phyloP scores from a whole-genome alignment of 1,140 invertebrate genomes.

The Solenopsis invicta region DNA sequence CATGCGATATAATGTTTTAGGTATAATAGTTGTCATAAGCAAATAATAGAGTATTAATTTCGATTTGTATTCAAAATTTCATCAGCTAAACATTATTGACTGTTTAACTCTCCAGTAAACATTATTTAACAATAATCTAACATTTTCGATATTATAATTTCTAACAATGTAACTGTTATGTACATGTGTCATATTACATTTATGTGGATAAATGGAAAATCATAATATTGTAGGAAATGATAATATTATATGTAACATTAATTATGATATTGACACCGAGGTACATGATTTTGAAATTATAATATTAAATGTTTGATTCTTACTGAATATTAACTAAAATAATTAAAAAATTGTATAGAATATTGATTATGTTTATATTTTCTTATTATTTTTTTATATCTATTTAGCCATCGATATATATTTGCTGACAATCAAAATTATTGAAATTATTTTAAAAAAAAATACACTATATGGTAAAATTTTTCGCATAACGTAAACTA shows the following conservation, averaged over 20 bases:
- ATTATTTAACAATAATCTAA: too few relatives aligned
- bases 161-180: too few relatives aligned
- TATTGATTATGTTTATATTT: constrained; percentile 9
- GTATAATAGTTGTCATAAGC: too few relatives aligned
- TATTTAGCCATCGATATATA: background rate
- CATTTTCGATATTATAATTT: too few relatives aligned
- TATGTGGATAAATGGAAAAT: too few relatives aligned
- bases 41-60: background rate
- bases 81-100: background rate
- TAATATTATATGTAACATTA: too few relatives aligned
- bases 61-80: background rate
- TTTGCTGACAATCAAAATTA: background rate
- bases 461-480: constrained; percentile 41
- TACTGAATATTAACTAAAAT: background rate
- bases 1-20: background rate
- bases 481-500: constrained; percentile 23
- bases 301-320: too few relatives aligned
- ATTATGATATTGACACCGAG: too few relatives aligned
- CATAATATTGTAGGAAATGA: too few relatives aligned
- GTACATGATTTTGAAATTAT: too few relatives aligned
- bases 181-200: too few relatives aligned
- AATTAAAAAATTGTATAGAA: constrained; percentile 4
- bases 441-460: constrained; percentile 18
- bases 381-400: background rate
- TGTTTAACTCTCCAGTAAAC: background rate